Conservation (phyloP, 2,888 invertebrate species). For the Ormyrus rosae region DNA sequence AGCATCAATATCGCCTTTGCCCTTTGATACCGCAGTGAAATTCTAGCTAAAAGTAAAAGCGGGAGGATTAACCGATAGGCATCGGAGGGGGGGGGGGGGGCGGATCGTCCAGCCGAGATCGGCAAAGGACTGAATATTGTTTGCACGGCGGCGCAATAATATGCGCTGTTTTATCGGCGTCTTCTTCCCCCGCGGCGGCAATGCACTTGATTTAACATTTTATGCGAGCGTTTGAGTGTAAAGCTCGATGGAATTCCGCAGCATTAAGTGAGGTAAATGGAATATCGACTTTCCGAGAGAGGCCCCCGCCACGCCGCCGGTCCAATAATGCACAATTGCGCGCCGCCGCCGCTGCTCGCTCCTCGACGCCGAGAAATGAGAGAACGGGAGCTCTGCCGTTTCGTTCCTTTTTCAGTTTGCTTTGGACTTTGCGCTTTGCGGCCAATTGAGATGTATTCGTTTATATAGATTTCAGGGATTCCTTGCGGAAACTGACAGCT, state of each 20-base stretch:
- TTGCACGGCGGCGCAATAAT: not conserved
- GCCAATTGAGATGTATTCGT: constrained; percentile 12
- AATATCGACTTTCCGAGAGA: constrained; percentile 46
- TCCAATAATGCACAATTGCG: constrained; percentile 32
- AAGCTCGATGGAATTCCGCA: constrained; percentile 30
- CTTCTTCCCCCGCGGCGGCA: not conserved
- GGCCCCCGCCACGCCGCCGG: not conserved
- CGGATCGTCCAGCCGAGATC: no score
- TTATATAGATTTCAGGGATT: not conserved
- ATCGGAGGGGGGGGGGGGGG: no score
- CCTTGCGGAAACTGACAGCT: not conserved
- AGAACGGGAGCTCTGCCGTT: not conserved
- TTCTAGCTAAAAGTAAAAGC: no score
- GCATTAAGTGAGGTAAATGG: constrained; percentile 48
- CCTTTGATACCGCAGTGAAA: no score
- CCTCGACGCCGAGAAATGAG: not conserved
- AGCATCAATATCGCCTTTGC: no score
- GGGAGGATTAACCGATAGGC: no score
- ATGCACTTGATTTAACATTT: constrained; percentile 46
- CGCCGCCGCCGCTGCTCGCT: not conserved
- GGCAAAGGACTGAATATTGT: no score
- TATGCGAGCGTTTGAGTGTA: constrained; percentile 5
- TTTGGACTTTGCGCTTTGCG: not conserved
- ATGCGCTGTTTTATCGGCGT: not conserved
- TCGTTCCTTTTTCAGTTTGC: not conserved